Evolutionary conservation across 2,113 vertebrate genomes (phyloP).

Genomic region (Martes martes): DNA sequence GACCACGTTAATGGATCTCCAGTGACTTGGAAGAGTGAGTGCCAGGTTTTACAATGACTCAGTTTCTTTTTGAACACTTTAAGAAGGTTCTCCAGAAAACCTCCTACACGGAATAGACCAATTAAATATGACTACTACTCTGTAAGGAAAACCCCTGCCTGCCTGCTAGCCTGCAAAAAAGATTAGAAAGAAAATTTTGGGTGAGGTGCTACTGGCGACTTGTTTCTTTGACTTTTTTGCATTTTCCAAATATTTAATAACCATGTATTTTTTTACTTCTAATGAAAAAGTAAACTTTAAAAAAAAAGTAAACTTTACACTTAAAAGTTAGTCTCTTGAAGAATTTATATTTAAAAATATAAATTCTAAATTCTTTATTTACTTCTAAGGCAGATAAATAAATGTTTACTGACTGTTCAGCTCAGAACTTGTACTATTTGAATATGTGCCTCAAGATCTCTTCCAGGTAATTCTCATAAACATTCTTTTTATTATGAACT

Average conservation of each 20-base stretch:
- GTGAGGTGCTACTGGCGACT: neutral
- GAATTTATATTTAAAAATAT: conserved; percentile 14
- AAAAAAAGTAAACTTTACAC: conserved; percentile 17
- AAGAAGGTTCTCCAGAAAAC: neutral
- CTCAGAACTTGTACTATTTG: neutral
- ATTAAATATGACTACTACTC: neutral
- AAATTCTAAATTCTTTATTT: neutral
- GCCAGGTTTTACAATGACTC: neutral
- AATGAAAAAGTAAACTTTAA: conserved; percentile 18
- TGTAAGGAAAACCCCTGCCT: neutral
- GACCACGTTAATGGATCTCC: neutral
- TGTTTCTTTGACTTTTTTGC: neutral
- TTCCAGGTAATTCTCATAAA: neutral
- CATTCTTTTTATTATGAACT: neutral
- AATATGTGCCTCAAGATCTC: neutral
- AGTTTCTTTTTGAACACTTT: neutral
- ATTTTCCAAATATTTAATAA: conserved; percentile 12
- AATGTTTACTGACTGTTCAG: neutral
- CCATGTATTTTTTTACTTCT: neutral
- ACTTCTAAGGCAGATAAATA: neutral
- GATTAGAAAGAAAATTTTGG: neutral
- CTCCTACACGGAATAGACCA: neutral
- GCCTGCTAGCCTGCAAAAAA: neutral
- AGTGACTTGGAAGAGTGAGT: neutral
- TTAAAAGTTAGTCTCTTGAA: conserved; percentile 1